Base-by-base conservation (phyloP, 2,888 invertebrate genomes). In the Pachycephus smyrnensis region DNA sequence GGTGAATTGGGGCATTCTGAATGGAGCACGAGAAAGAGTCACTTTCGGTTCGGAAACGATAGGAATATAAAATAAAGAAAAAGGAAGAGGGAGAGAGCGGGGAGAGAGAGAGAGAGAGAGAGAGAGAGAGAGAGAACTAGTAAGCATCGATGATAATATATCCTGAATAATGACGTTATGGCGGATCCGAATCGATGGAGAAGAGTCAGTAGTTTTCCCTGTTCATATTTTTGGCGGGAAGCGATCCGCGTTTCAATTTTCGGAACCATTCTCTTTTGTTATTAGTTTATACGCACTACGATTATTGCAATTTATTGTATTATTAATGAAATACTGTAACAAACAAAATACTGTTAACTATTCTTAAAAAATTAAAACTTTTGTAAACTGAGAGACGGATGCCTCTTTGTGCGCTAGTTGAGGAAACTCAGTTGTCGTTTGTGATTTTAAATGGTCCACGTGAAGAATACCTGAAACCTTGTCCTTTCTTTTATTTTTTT, bases 281-380 rank as follows among this genome's bases (percentile, higher is more conserved):
- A 88, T 90, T 91, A 88, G 87, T 90, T 90, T 89, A 84, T 89
- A 90, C 84, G 88, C 88, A 88, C 87, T 88, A 90, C 86, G 87
- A 90, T 89, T 89, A 90, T 87, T 85, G 88, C 89, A 90, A 90
- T 90, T 89, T 88, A 90, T 87, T 90, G 89, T 90, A 89, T 89
- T 88, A 89, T 90, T 87, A 88, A 88, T 88, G 89, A 90, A 86
- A 89, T 89, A 91, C 88, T 91, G 90, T 91, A 90, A 91, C 88
- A 90, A 91, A 90, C 86, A 89, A 89, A 88, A 89, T 90, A 91
- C 90, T 91, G 91, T 91, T 90, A 90, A 90, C 89, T 90, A 90
- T 90, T 90, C 90, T 90, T 90, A 90, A 90, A 89, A 90, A 88
- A 90, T 90, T 89, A 90, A 90, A 90, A 90, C 90, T 90, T 90